phyloP scores from a whole-genome alignment of 2,797 vertebrate genomes.

The Peromyscus melanophrys region DNA sequence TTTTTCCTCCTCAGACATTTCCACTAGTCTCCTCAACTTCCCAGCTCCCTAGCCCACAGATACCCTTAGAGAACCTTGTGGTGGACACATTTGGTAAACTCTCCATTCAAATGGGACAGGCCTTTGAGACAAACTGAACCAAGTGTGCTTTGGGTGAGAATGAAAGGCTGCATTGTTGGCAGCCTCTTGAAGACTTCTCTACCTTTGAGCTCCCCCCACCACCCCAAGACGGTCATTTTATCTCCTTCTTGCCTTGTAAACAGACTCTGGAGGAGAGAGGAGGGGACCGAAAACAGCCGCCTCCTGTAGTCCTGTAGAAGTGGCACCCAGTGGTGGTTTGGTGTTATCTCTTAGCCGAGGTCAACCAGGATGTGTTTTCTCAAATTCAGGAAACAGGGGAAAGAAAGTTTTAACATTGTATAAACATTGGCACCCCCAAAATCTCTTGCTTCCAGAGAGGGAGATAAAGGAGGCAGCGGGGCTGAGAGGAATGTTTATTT shows the following conservation, averaged over 20 bases:
- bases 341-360: constrained; percentile 85
- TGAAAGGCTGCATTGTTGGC: constrained; percentile 86
- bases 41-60: constrained; percentile 37
- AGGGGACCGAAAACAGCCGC: constrained; percentile 7
- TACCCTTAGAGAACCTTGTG: constrained; percentile 53
- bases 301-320: not conserved
- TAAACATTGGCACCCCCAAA: constrained; percentile 93
- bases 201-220: constrained; percentile 83
- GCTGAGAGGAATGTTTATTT: constrained; percentile 89
- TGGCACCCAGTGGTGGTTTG: constrained; percentile 73
- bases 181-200: constrained; percentile 84
- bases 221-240: constrained; percentile 66
- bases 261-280: not conserved
- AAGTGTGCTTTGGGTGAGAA: constrained; percentile 88
- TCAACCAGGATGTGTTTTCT: constrained; percentile 93
- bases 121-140: constrained; percentile 86
- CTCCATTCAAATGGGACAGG: constrained; percentile 71
- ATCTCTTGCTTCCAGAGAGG: constrained; percentile 89
- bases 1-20: not conserved
- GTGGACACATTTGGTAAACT: constrained; percentile 73
- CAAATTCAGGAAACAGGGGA: constrained; percentile 92
- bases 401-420: constrained; percentile 94
- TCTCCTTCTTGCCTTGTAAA: constrained; percentile 28
- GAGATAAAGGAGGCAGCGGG: constrained; percentile 92
- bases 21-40: not conserved